These are phyloP conservation scores for Aradus depressus DNA, from an alignment of 2,888 invertebrate genomes.

Conservation along the genomic window DNA sequence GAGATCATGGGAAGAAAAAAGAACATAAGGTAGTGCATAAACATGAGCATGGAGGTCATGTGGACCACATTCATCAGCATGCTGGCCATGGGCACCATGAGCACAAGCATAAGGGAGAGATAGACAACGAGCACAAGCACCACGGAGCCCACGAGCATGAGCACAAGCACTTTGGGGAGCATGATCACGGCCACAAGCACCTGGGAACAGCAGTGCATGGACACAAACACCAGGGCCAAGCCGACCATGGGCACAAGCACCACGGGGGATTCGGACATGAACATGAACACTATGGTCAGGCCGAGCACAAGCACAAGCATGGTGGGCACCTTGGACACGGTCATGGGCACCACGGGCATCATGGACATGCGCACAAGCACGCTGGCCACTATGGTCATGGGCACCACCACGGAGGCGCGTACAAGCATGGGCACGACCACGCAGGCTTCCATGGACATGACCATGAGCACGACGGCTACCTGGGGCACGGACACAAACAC, in stretches of 20 bases:
- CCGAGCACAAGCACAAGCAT: slow-evolving; percentile 39
- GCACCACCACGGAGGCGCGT: slow-evolving; percentile 29
- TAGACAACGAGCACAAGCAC: slow-evolving; percentile 29
- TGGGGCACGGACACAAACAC: slow-evolving; percentile 38
- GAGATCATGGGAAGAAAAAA: slow-evolving; percentile 27
- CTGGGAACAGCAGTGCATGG: slow-evolving; percentile 38
- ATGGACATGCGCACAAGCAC: slow-evolving; percentile 26
- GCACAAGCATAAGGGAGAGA: slow-evolving; percentile 28
- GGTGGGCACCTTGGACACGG: slow-evolving; percentile 36
- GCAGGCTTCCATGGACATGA: slow-evolving; percentile 39
- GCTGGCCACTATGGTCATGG: slow-evolving; percentile 26
- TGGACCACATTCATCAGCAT: slow-evolving; percentile 31
- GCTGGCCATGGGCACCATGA: slow-evolving; percentile 29
- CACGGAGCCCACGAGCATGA: slow-evolving; percentile 28
- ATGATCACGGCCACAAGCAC: slow-evolving; percentile 35
- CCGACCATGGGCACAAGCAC: slow-evolving; percentile 35
- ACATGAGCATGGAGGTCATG: slow-evolving; percentile 31
- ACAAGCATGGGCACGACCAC: slow-evolving; percentile 42
- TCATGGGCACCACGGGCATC: slow-evolving; percentile 25
- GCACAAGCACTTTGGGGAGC: slow-evolving; percentile 32
- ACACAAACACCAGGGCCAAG: slow-evolving; percentile 35
- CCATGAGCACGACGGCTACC: slow-evolving; percentile 39
- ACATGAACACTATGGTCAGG: slow-evolving; percentile 42
- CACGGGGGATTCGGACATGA: slow-evolving; percentile 31
- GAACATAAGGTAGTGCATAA: slow-evolving; percentile 32